Evolutionary conservation across 2,888 invertebrate genomes (phyloP).

Genomic region (Homarus gammarus): DNA sequence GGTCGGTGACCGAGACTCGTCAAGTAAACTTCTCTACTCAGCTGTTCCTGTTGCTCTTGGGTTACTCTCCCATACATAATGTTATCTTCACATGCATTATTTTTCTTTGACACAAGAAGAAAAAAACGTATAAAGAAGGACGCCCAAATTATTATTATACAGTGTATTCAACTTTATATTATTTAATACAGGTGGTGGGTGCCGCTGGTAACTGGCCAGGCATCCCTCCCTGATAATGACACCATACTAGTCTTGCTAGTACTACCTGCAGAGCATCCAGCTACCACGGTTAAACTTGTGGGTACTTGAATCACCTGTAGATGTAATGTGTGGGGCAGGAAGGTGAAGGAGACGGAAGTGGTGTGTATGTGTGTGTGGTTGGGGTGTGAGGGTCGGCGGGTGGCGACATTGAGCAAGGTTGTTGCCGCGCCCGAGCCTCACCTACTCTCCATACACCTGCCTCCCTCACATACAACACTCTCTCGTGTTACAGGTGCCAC

Average conservation of each 20-base stretch:
- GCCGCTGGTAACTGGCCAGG: too few species aligned
- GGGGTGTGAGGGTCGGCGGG: neutral
- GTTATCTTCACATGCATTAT: neutral
- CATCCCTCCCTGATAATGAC: neutral
- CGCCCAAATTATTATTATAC: too few species aligned
- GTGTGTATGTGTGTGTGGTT: neutral
- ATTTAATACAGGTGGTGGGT: too few species aligned
- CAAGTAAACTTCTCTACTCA: slow-evolving; percentile 22
- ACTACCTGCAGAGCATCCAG: too few species aligned
- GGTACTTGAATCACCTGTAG: too few species aligned
- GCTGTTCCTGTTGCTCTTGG: neutral
- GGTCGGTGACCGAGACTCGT: slow-evolving; percentile 48
- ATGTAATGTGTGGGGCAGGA: too few species aligned
- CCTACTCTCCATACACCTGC: neutral
- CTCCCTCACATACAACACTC: neutral
- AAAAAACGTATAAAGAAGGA: too few species aligned
- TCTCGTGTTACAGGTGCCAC: too few species aligned
- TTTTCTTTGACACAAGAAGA: too few species aligned
- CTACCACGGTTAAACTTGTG: too few species aligned
- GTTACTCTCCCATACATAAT: neutral
- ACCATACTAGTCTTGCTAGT: neutral
- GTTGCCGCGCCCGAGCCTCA: slow-evolving; percentile 12
- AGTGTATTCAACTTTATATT: too few species aligned
- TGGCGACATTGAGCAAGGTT: slow-evolving; percentile 33
- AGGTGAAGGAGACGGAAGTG: too few species aligned